These are phyloP conservation scores for Leptura quadrifasciata DNA, from an alignment of 2,888 invertebrate species.

Conservation along the genomic window DNA sequence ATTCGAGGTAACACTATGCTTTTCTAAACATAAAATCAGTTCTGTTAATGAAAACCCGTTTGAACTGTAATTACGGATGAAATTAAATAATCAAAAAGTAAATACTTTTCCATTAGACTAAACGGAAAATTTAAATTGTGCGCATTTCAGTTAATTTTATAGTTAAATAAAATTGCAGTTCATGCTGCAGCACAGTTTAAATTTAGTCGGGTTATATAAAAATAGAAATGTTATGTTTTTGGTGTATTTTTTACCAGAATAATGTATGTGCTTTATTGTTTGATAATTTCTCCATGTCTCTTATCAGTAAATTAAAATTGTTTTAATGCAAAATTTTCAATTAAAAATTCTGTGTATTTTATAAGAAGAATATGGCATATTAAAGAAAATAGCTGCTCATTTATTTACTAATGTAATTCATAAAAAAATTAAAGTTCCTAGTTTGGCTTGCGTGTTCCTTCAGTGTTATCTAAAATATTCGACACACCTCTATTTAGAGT, in stretches of 20 bases:
- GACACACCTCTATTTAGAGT: too few species aligned
- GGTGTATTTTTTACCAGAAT: background rate
- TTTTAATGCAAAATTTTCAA: too few species aligned
- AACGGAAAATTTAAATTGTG: background rate
- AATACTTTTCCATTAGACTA: background rate
- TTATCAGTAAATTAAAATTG: too few species aligned
- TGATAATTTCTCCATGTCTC: background rate
- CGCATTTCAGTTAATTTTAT: background rate
- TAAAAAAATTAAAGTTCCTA: too few species aligned
- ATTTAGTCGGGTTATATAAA: background rate
- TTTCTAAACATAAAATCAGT: background rate
- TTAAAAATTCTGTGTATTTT: too few species aligned
- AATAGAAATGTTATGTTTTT: too few species aligned
- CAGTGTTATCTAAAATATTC: too few species aligned
- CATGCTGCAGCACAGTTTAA: background rate
- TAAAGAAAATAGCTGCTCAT: too few species aligned
- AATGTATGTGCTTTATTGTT: background rate
- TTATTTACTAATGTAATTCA: too few species aligned
- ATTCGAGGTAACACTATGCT: too few species aligned
- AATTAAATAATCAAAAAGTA: slow-evolving; percentile 4
- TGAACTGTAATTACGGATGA: background rate
- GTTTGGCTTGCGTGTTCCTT: too few species aligned
- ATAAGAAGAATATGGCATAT: too few species aligned
- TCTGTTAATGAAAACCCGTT: background rate
- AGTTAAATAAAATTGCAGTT: background rate